phyloP scores from a whole-genome alignment of 2,113 vertebrate genomes.

The Limnothrissa miodon region DNA sequence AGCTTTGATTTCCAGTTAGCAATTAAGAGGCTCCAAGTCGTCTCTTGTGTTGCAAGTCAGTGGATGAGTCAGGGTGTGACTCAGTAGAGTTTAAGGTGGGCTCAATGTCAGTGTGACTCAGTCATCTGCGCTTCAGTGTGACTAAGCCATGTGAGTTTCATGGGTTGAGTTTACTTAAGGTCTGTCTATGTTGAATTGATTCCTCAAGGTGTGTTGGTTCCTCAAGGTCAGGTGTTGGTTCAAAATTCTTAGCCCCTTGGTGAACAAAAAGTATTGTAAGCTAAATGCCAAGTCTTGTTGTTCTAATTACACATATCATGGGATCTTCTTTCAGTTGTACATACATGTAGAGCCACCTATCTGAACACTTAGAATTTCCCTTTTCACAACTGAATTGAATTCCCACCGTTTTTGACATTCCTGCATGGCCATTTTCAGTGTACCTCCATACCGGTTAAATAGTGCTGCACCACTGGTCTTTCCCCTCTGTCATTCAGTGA shows the following conservation, averaged over 20 bases:
- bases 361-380: conserved; percentile 42
- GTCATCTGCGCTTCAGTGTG: not conserved
- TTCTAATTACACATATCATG: not conserved
- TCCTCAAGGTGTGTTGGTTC: not conserved
- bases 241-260: not conserved
- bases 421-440: conserved; percentile 21
- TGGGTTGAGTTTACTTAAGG: not conserved
- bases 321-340: not conserved
- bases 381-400: conserved; percentile 58
- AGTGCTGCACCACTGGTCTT: not conserved
- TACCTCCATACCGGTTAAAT: not conserved
- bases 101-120: not conserved
- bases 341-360: not conserved
- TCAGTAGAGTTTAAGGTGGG: not conserved
- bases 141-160: not conserved
- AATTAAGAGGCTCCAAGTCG: not conserved
- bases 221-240: not conserved
- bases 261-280: not conserved
- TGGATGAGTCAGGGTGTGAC: not conserved
- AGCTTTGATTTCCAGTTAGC: not conserved
- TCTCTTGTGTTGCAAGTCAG: not conserved
- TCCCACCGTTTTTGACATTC: conserved; percentile 56
- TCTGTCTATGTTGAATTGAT: not conserved
- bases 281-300: not conserved
- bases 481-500: not conserved